These are phyloP conservation scores for Drosophila fuyamai DNA, from an alignment of 1,140 invertebrate species.

Conservation along the genomic window DNA sequence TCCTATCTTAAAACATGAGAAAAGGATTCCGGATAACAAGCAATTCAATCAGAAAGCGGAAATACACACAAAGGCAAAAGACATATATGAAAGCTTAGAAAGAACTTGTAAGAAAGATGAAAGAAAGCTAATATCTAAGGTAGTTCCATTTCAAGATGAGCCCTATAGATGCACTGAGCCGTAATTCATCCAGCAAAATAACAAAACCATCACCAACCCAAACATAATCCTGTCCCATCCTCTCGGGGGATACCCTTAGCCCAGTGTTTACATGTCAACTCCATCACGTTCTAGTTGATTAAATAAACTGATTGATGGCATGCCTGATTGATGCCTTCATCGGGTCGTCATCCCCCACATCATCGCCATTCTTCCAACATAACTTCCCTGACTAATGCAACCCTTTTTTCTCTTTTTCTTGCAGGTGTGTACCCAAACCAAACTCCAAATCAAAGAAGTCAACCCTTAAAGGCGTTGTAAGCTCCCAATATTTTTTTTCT, in stretches of 20 bases:
- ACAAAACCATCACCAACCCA: slow-evolving; percentile 5
- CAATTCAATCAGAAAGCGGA: slow-evolving; percentile 11
- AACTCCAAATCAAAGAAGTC: slow-evolving; percentile 52
- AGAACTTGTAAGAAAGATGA: slow-evolving; percentile 9
- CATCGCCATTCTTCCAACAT: slow-evolving; percentile 6
- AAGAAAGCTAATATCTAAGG: slow-evolving; percentile 17
- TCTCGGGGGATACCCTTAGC: neutral
- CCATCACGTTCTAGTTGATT: slow-evolving; percentile 62
- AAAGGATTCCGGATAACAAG: neutral
- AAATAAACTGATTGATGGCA: slow-evolving; percentile 76
- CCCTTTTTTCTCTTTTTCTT: slow-evolving; percentile 68
- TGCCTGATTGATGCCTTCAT: slow-evolving; percentile 74
- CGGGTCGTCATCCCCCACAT: slow-evolving; percentile 24
- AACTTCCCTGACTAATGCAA: slow-evolving; percentile 65
- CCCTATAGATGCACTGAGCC: slow-evolving; percentile 19
- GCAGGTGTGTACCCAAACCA: slow-evolving; percentile 68
- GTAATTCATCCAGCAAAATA: slow-evolving; percentile 24
- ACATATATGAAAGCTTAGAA: neutral
- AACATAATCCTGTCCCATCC: slow-evolving; percentile 20
- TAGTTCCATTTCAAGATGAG: slow-evolving; percentile 25
- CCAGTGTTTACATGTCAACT: slow-evolving; percentile 51
- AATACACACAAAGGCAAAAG: slow-evolving; percentile 14
- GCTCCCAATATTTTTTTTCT: slow-evolving; percentile 6
- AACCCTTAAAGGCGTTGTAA: slow-evolving; percentile 33
- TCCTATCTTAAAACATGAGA: neutral